phyloP scores from a whole-genome alignment of 2,888 invertebrate species.

The Drosophila paramelanica region DNA sequence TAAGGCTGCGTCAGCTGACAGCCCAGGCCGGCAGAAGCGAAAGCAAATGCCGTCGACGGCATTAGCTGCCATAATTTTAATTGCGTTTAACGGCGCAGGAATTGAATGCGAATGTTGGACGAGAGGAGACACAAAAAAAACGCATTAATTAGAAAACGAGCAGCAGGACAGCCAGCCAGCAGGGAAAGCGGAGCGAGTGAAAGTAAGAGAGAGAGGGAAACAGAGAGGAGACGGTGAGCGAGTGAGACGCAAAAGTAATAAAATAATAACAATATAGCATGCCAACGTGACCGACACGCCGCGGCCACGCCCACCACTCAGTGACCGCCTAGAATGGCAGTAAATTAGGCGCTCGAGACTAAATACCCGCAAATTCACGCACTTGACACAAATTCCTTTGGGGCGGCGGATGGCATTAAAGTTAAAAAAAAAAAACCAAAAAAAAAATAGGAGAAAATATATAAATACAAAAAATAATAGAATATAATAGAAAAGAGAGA shows the following conservation, averaged over 20 bases:
- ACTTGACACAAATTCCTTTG: slow-evolving; percentile 76
- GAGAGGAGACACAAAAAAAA: slow-evolving; percentile 38
- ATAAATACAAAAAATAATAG: slow-evolving; percentile 22
- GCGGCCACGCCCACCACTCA: slow-evolving; percentile 35
- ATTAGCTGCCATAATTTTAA: slow-evolving; percentile 79
- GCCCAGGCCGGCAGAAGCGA: slow-evolving; percentile 19
- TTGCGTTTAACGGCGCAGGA: slow-evolving; percentile 77
- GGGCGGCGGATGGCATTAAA: slow-evolving; percentile 65
- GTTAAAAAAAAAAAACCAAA: slow-evolving; percentile 55
- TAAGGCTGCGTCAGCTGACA: slow-evolving; percentile 40
- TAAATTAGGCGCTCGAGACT: slow-evolving; percentile 73
- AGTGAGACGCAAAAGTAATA: slow-evolving; percentile 57
- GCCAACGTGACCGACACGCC: slow-evolving; percentile 69
- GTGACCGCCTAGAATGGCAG: slow-evolving; percentile 39
- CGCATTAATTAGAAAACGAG: slow-evolving; percentile 79
- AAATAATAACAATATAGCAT: slow-evolving; percentile 73
- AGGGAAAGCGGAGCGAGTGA: background rate
- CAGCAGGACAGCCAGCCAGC: slow-evolving; percentile 33
- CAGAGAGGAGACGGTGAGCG: background rate
- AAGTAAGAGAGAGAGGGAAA: slow-evolving; percentile 3
- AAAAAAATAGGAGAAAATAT: slow-evolving; percentile 15
- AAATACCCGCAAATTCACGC: slow-evolving; percentile 73
- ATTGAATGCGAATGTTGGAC: slow-evolving; percentile 61
- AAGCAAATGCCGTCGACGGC: slow-evolving; percentile 48
- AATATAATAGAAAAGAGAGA: slow-evolving; percentile 9